Percentiles rank a stretch among this genome's conserved stretches.
Evolutionary conservation across 2,797 vertebrate species (phyloP).

Genomic region (Rhinophrynus dorsalis): DNA sequence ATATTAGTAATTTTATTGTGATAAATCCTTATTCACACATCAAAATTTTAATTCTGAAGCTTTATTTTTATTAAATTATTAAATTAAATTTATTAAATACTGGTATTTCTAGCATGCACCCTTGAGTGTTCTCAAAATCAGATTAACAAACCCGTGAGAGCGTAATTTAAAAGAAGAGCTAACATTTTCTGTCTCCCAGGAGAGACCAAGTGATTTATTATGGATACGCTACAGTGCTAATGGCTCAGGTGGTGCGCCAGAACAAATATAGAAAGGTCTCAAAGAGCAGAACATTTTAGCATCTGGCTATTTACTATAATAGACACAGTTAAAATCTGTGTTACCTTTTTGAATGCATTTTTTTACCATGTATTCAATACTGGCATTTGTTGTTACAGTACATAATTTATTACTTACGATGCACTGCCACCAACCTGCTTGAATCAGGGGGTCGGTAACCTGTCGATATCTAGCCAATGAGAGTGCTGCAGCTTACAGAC

Average conservation of each 20-base stretch:
- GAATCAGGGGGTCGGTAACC: no score
- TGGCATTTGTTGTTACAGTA: background rate
- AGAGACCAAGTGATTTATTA: conserved; percentile 1
- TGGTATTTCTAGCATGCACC: background rate
- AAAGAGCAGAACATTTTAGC: background rate
- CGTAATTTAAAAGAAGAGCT: background rate
- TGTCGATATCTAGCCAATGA: no score
- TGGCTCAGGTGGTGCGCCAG: background rate
- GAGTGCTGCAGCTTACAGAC: no score
- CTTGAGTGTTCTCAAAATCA: conserved; percentile 5
- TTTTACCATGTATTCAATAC: background rate
- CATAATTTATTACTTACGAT: no score
- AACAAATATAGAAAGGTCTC: background rate
- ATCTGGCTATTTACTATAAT: background rate
- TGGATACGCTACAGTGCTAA: background rate
- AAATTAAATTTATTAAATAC: no score
- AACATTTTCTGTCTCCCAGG: background rate
- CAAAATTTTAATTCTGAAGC: background rate
- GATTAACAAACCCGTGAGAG: conserved; percentile 1
- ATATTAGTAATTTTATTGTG: background rate
- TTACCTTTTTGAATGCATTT: no score
- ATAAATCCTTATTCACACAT: background rate
- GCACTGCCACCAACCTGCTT: no score
- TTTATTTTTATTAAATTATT: background rate
- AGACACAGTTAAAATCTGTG: background rate